A percentile compares a stretch with the other conserved stretches of the same genome.
phyloP scores from a whole-genome alignment of 2,113 vertebrate genomes.

The Athene noctua region DNA sequence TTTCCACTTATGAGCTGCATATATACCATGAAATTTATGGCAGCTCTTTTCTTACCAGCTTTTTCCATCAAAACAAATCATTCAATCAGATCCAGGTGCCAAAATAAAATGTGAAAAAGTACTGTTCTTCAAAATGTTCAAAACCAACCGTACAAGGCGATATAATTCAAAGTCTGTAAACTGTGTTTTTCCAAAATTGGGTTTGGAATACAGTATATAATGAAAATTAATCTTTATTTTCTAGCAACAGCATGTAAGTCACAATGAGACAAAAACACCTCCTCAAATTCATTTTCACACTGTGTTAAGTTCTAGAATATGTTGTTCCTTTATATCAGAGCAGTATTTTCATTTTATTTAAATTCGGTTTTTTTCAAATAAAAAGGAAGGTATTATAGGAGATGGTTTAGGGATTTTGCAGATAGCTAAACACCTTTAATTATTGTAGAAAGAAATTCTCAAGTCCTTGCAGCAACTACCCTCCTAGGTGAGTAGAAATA shows the following conservation, averaged over 20 bases:
- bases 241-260: background rate
- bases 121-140: background rate
- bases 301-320: background rate
- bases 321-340: background rate
- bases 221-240: background rate
- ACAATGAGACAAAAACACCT: background rate
- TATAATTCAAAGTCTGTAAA: background rate
- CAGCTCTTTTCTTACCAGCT: background rate
- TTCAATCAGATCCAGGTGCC: background rate
- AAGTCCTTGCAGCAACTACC: background rate
- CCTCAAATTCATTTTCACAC: background rate
- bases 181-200: background rate
- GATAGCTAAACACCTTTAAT: background rate
- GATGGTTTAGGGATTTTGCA: background rate
- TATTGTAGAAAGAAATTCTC: background rate
- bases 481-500: background rate
- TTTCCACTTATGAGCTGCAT: background rate
- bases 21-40: background rate
- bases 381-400: background rate
- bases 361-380: background rate
- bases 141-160: background rate
- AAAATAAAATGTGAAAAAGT: background rate
- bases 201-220: background rate
- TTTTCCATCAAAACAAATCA: slow-evolving; percentile 20
- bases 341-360: background rate